Evolutionary conservation across 1,140 invertebrate genomes (phyloP).

Genomic region (Drosophila grimshawi): DNA sequence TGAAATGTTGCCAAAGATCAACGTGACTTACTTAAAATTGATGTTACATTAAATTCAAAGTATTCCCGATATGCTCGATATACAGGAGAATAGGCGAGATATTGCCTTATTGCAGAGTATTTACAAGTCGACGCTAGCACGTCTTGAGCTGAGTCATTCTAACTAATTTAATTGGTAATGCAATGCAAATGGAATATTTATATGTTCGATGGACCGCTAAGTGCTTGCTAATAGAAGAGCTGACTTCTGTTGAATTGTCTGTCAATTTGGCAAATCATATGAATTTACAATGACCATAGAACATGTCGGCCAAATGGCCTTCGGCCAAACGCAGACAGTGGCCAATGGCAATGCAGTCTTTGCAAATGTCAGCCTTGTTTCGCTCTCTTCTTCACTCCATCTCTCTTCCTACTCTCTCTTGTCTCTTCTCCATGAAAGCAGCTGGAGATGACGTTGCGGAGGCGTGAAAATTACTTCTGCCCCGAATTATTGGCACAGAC

Average conservation of each 20-base stretch:
- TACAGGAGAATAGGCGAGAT: too few species aligned
- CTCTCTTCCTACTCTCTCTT: neutral
- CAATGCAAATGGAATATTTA: conserved; percentile 3
- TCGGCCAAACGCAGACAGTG: conserved; percentile 15
- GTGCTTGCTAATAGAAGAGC: conserved; percentile 16
- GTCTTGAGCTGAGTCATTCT: neutral
- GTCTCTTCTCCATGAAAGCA: neutral
- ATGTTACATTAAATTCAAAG: too few species aligned
- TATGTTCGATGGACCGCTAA: conserved; percentile 11
- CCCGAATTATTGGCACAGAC: conserved; percentile 6
- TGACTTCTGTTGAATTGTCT: conserved; percentile 3
- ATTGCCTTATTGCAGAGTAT: too few species aligned
- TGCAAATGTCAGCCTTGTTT: conserved; percentile 19
- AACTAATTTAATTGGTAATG: conserved; percentile 3
- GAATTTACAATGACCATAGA: conserved; percentile 24
- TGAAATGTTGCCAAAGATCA: neutral
- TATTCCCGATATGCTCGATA: neutral
- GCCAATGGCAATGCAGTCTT: conserved; percentile 5
- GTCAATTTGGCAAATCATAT: conserved; percentile 12
- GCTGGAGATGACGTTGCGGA: conserved; percentile 8
- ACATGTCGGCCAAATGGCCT: conserved; percentile 6
- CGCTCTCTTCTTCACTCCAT: neutral
- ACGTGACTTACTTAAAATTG: neutral
- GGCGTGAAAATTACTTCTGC: conserved; percentile 4
- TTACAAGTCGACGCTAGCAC: too few species aligned